phyloP scores from a whole-genome alignment of 2,113 vertebrate species.

The Labeo catla region DNA sequence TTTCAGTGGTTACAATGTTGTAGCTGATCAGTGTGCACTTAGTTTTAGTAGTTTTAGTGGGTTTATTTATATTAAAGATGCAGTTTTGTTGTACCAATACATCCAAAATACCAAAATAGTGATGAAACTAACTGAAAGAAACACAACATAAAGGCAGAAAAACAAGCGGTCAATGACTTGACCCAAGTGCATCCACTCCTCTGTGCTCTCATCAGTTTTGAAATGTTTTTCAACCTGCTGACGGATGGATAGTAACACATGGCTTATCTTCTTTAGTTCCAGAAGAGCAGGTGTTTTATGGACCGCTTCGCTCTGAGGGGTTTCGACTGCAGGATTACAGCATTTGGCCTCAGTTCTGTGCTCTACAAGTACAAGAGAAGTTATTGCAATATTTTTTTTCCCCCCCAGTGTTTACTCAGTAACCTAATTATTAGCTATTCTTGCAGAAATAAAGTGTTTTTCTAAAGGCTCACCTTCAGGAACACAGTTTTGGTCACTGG shows the following conservation, averaged over 20 bases:
- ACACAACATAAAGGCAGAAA: no score
- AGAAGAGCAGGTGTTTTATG: neutral
- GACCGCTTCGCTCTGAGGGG: neutral
- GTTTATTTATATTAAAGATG: neutral
- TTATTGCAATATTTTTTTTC: neutral
- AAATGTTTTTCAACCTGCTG: conserved; percentile 11
- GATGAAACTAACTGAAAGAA: conserved; percentile 4
- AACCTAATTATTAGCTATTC: no score
- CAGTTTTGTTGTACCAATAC: neutral
- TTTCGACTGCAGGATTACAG: neutral
- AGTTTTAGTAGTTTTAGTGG: neutral
- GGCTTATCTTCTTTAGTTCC: conserved; percentile 9
- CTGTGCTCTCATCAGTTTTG: no score
- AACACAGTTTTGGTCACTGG: neutral
- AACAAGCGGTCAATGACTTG: no score
- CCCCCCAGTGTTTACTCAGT: no score
- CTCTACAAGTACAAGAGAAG: neutral
- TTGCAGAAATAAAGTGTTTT: no score
- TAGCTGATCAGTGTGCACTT: neutral
- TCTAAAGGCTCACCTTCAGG: neutral
- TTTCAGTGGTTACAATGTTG: no score
- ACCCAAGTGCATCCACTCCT: no score
- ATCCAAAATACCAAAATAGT: neutral
- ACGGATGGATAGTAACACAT: neutral
- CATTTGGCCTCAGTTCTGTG: neutral